phyloP scores from a whole-genome alignment of 2,113 vertebrate species.

The Holacanthus passer region DNA sequence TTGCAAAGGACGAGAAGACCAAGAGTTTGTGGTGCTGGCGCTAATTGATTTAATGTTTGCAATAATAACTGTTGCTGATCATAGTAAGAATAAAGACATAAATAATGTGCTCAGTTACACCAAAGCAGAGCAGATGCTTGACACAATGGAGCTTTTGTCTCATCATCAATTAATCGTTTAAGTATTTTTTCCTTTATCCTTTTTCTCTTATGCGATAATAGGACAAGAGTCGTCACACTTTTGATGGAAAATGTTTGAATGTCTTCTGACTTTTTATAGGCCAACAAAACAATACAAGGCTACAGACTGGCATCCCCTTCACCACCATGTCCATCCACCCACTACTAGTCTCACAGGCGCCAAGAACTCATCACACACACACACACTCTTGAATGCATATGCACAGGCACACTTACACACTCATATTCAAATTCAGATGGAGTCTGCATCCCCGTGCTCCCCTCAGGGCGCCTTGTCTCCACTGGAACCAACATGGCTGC shows the following conservation, averaged over 20 bases:
- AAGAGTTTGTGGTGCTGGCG: not conserved
- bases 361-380: not conserved
- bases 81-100: not conserved
- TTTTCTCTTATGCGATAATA: not conserved
- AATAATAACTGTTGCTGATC: slow-evolving; percentile 17
- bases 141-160: not conserved
- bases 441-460: slow-evolving; percentile 9
- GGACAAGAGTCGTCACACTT: too few species aligned
- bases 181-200: too few species aligned
- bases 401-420: not conserved
- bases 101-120: not conserved
- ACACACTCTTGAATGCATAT: not conserved
- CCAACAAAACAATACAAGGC: not conserved
- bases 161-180: too few species aligned
- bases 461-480: slow-evolving; percentile 10
- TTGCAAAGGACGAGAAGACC: slow-evolving; percentile 19
- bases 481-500: slow-evolving; percentile 55
- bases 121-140: slow-evolving; percentile 14
- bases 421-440: slow-evolving; percentile 19
- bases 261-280: not conserved
- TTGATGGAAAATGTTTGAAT: too few species aligned
- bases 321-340: not conserved
- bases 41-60: slow-evolving; percentile 23
- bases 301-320: not conserved
- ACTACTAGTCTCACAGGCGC: not conserved